phyloP scores from a whole-genome alignment of 2,888 invertebrate genomes.

The Calameuta pallipes region DNA sequence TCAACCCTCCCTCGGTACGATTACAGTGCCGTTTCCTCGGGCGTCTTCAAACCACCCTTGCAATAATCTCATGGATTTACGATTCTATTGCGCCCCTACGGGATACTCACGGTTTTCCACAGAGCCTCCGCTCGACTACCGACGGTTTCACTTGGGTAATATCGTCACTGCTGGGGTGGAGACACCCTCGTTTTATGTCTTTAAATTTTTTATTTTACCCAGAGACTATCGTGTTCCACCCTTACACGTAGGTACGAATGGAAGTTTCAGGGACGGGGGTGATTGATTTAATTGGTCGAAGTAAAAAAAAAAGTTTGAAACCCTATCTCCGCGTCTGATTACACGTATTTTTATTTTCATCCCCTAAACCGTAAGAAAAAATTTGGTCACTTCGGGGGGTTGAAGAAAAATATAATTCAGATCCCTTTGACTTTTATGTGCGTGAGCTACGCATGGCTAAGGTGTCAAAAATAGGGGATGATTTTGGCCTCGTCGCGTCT shows the following conservation, averaged over 20 bases:
- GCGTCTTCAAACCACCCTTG: constrained; percentile 10
- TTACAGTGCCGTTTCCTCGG: not conserved
- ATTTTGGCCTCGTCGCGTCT: not conserved
- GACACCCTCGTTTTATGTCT: not conserved
- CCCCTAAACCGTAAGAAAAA: not conserved
- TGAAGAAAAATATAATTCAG: not conserved
- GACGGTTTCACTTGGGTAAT: not conserved
- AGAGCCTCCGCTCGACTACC: constrained; percentile 1
- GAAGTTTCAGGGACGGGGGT: not conserved
- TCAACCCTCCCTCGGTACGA: not conserved
- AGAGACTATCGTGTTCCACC: not conserved
- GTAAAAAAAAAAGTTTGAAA: not conserved
- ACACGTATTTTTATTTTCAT: not conserved
- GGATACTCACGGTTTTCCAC: constrained; percentile 30
- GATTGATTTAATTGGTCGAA: not conserved
- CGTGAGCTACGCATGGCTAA: not conserved
- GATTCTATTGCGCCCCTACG: constrained; percentile 21
- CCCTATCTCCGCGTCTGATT: not conserved
- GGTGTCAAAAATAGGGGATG: not conserved
- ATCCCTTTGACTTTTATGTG: not conserved
- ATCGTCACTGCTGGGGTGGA: not conserved
- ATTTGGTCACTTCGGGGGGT: no score
- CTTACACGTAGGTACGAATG: not conserved
- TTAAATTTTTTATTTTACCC: not conserved
- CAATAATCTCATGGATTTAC: constrained; percentile 40